These are phyloP conservation scores for Oreotrochilus melanogaster DNA, from an alignment of 2,113 vertebrate species.

Conservation along the genomic window DNA sequence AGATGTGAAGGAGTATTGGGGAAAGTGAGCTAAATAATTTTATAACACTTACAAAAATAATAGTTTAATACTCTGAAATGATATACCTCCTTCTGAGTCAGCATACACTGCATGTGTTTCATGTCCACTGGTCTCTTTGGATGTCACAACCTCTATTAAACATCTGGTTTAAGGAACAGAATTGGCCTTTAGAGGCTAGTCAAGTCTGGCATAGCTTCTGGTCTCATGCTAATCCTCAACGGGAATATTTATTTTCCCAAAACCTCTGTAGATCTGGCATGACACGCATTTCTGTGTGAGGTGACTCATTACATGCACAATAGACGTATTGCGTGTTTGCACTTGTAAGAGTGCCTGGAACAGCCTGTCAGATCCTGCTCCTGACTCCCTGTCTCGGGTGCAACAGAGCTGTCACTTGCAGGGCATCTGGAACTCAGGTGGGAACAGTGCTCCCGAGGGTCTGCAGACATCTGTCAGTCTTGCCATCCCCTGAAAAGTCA, in stretches of 20 bases:
- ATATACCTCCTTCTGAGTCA: neutral
- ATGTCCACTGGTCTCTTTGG: conserved; percentile 26
- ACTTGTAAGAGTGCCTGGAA: conserved; percentile 20
- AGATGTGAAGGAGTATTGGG: neutral
- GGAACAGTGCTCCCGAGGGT: neutral
- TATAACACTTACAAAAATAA: neutral
- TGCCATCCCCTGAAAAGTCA: neutral
- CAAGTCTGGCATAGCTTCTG: conserved; percentile 57
- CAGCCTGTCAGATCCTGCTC: neutral
- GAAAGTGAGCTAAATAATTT: neutral
- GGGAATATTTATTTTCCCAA: conserved; percentile 73
- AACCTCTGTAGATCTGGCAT: conserved; percentile 65
- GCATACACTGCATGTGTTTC: neutral
- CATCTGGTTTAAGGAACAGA: conserved; percentile 60
- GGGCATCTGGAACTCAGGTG: neutral
- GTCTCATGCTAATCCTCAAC: conserved; percentile 68
- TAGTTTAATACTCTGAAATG: neutral
- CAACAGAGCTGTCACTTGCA: neutral
- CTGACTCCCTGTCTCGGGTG: neutral
- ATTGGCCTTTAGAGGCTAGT: conserved; percentile 46
- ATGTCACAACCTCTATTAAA: conserved; percentile 46
- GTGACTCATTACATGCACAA: conserved; percentile 65
- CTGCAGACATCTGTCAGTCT: neutral
- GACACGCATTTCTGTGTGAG: neutral
- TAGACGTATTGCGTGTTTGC: conserved; percentile 14